Evolutionary conservation across 2,888 invertebrate species (phyloP).

Genomic region (Cyaniris semiargus): DNA sequence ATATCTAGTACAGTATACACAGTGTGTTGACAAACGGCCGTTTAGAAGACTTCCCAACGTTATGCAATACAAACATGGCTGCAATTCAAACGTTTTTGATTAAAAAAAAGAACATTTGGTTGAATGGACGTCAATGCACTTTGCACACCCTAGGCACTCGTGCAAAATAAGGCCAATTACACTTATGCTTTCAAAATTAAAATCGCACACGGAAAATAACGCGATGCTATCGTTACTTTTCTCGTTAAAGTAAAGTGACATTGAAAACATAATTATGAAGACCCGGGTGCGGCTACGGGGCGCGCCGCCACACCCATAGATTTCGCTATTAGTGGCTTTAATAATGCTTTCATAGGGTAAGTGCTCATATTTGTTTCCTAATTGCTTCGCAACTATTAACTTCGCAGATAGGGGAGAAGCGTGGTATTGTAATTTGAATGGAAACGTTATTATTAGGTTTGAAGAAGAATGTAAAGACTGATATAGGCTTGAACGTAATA

Average conservation of each 20-base stretch:
- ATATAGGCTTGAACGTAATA: too few relatives aligned
- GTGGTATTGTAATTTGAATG: not conserved
- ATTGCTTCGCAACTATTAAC: too few relatives aligned
- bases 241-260: slow-evolving; percentile 21
- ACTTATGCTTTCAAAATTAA: not conserved
- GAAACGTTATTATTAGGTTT: not conserved
- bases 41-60: too few relatives aligned
- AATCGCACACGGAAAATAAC: not conserved
- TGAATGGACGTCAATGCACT: not conserved
- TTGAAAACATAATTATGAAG: slow-evolving; percentile 26
- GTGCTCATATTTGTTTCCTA: not conserved
- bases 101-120: too few relatives aligned
- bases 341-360: not conserved
- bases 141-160: not conserved
- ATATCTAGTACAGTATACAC: too few relatives aligned
- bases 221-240: slow-evolving; percentile 17
- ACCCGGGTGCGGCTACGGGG: slow-evolving; percentile 22
- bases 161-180: not conserved
- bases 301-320: slow-evolving; percentile 21
- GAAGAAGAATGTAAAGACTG: not conserved
- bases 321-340: slow-evolving; percentile 11
- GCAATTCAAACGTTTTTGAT: too few relatives aligned
- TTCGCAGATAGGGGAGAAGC: not conserved
- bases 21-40: too few relatives aligned
- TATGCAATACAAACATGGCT: too few relatives aligned